Evolutionary conservation across 2,797 vertebrate genomes (phyloP).

Genomic region (Anomalospiza imberbis): DNA sequence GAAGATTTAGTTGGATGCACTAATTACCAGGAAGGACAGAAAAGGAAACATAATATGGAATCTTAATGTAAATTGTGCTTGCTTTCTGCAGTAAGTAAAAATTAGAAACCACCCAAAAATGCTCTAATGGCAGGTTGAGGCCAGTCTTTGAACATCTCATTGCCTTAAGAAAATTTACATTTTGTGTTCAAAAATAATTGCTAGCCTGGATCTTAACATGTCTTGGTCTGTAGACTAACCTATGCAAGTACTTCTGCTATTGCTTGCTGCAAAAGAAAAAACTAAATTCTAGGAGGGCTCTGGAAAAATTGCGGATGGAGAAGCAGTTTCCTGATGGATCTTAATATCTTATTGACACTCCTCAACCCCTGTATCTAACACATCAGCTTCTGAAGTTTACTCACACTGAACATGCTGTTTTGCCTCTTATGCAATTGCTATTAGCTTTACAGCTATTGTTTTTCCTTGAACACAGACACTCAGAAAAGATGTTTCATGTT

Average conservation of each 20-base stretch:
- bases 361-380: background rate
- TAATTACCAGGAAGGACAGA: background rate
- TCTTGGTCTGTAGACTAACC: background rate
- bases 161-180: conserved; percentile 42
- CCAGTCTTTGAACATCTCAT: conserved; percentile 11
- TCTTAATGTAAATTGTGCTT: background rate
- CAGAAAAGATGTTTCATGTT: background rate
- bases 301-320: background rate
- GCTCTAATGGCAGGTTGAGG: background rate
- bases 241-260: background rate
- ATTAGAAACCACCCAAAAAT: conserved; percentile 1
- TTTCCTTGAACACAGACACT: background rate
- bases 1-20: background rate
- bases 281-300: background rate
- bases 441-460: conserved; percentile 9
- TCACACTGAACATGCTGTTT: background rate
- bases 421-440: background rate
- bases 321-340: background rate
- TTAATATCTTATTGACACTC: background rate
- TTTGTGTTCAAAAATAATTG: conserved; percentile 28
- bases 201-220: background rate
- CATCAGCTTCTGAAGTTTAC: background rate
- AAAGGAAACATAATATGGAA: background rate
- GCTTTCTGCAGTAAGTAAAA: background rate
- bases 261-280: background rate